These are phyloP conservation scores for Grammomys surdaster DNA, from an alignment of 2,113 vertebrate genomes.

Conservation along the genomic window DNA sequence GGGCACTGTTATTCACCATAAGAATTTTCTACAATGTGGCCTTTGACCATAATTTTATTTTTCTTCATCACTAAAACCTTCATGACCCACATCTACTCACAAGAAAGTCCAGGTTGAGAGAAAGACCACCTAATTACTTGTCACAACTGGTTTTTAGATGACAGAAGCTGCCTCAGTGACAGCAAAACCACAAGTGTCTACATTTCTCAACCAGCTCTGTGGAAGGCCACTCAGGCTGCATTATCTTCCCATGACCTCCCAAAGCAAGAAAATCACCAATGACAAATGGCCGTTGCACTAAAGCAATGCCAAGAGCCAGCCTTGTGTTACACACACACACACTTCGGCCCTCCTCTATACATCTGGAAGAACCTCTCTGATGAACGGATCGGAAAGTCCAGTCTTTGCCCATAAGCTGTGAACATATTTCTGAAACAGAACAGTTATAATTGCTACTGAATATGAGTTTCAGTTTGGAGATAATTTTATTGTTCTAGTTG, in stretches of 20 bases:
- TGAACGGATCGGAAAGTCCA: not conserved
- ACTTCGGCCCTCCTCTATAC: no score
- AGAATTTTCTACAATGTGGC: constrained; percentile 14
- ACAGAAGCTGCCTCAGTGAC: not conserved
- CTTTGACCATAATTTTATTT: not conserved
- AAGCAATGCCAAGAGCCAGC: not conserved
- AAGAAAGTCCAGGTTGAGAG: not conserved
- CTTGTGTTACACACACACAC: no score
- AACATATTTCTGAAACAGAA: constrained; percentile 9
- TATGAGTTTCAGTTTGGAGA: constrained; percentile 41
- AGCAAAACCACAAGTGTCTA: not conserved
- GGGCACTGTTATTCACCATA: not conserved
- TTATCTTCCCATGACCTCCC: not conserved
- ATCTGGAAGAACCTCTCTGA: not conserved
- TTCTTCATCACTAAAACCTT: not conserved
- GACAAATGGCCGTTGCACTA: not conserved
- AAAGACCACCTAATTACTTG: not conserved
- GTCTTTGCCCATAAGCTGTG: not conserved
- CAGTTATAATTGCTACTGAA: constrained; percentile 22
- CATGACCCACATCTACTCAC: not conserved
- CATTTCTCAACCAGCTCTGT: not conserved
- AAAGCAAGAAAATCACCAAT: not conserved
- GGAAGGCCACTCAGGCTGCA: not conserved
- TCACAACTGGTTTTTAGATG: not conserved
- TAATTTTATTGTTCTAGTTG: constrained; percentile 24